A percentile compares a stretch with the other conserved stretches of the same genome.
Evolutionary conservation across 2,113 vertebrate genomes (phyloP).

Genomic region (Steatornis caripensis): DNA sequence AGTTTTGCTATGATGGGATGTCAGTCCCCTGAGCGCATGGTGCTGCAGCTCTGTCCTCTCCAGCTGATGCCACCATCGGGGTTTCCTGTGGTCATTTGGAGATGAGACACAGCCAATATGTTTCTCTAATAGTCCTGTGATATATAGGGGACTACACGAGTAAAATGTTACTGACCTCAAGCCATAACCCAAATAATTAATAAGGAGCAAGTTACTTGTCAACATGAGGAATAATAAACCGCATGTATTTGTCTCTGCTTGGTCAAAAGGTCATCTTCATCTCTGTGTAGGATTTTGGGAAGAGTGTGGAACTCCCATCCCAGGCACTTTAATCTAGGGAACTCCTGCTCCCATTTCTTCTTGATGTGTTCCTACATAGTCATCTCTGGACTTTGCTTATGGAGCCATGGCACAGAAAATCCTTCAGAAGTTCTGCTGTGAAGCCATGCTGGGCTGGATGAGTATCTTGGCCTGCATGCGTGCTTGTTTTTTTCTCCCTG

Average conservation of each 20-base stretch:
- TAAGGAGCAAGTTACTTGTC: not conserved
- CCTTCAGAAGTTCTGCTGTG: not conserved
- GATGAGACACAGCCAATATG: not conserved
- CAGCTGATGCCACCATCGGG: not conserved
- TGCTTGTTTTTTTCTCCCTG: fast-evolving
- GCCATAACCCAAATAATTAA: not conserved
- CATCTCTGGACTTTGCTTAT: not conserved
- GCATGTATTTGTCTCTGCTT: not conserved
- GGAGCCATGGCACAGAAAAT: not conserved
- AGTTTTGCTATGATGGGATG: not conserved
- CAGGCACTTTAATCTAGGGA: not conserved
- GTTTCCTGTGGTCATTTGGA: not conserved
- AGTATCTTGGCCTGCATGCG: not conserved
- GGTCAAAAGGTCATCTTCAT: not conserved
- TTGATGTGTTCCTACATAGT: not conserved
- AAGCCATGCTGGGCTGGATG: not conserved
- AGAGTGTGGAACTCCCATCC: not conserved
- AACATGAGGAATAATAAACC: not conserved
- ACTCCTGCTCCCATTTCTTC: not conserved
- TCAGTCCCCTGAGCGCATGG: not conserved
- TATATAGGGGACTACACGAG: fast-evolving
- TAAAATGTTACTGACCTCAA: not conserved
- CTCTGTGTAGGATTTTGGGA: not conserved
- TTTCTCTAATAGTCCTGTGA: not conserved
- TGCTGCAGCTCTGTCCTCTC: not conserved